Percentiles rank a stretch among this genome's conserved stretches.
These are phyloP conservation scores for Heliconius erato DNA, from an alignment of 2,888 invertebrate species.

Conservation along the genomic window DNA sequence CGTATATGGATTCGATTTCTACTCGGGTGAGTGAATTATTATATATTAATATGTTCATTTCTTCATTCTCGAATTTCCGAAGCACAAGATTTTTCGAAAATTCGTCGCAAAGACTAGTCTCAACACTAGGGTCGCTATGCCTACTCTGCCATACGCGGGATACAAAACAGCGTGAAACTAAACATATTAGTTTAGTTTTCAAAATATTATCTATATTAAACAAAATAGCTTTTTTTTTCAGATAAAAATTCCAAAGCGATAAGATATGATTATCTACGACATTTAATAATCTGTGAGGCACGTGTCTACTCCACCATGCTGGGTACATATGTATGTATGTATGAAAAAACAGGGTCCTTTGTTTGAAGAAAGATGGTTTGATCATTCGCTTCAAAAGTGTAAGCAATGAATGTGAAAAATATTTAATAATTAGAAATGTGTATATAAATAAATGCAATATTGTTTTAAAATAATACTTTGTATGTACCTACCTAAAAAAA, in stretches of 20 bases:
- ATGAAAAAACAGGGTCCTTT: conserved; percentile 30
- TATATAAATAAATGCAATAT: not conserved
- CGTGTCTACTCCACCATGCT: conserved; percentile 28
- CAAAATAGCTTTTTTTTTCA: conserved; percentile 10
- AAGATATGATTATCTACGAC: conserved; percentile 34
- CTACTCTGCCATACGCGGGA: no score
- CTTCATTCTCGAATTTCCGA: no score
- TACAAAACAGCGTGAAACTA: no score
- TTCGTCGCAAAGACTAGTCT: no score
- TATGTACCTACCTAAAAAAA: not conserved
- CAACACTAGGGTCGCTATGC: no score
- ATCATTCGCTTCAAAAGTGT: conserved; percentile 1
- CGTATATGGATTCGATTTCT: no score
- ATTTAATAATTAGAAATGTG: not conserved
- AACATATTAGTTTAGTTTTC: not conserved
- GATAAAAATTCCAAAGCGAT: conserved; percentile 19
- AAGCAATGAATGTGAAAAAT: not conserved
- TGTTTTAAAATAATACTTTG: not conserved
- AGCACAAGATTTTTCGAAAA: no score
- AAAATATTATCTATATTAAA: not conserved
- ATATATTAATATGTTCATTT: no score
- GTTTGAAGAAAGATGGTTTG: conserved; percentile 28
- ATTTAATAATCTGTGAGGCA: conserved; percentile 32
- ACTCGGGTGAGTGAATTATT: no score
- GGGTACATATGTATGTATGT: conserved; percentile 17